Evolutionary conservation across 2,888 invertebrate genomes (phyloP).

Genomic region (Dioctria rufipes): DNA sequence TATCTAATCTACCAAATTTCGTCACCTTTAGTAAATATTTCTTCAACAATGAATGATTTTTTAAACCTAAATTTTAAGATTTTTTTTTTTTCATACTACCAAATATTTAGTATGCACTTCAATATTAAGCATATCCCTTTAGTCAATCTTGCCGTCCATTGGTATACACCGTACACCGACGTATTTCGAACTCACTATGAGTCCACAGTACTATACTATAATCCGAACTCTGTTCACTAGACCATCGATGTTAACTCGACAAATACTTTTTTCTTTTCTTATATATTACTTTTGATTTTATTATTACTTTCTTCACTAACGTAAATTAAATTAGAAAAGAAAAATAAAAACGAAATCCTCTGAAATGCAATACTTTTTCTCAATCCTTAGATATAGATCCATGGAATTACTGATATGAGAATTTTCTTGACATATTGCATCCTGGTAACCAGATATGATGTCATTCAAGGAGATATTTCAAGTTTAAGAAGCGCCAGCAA

Average conservation of each 20-base stretch:
- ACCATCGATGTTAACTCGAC: not conserved
- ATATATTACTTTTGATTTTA: not conserved
- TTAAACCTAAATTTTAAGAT: too few relatives aligned
- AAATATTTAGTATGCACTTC: too few relatives aligned
- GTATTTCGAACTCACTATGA: too few relatives aligned
- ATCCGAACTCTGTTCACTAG: not conserved
- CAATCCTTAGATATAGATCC: conserved; percentile 14
- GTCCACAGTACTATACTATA: too few relatives aligned
- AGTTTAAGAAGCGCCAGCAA: not conserved
- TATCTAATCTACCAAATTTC: too few relatives aligned
- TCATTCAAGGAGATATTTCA: conserved; percentile 39
- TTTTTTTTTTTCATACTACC: too few relatives aligned
- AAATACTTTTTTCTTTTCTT: not conserved
- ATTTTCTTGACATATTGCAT: conserved; percentile 48
- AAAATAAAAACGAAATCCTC: not conserved
- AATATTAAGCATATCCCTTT: too few relatives aligned
- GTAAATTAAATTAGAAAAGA: conserved; percentile 13
- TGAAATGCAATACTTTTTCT: conserved; percentile 52
- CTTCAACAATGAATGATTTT: too few relatives aligned
- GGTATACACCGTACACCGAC: too few relatives aligned
- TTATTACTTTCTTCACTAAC: not conserved
- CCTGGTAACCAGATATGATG: conserved; percentile 51
- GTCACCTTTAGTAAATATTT: too few relatives aligned
- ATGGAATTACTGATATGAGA: conserved; percentile 29
- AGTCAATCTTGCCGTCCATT: too few relatives aligned